Base-by-base conservation (phyloP, 2,797 vertebrate species). In the Anabas testudineus region DNA sequence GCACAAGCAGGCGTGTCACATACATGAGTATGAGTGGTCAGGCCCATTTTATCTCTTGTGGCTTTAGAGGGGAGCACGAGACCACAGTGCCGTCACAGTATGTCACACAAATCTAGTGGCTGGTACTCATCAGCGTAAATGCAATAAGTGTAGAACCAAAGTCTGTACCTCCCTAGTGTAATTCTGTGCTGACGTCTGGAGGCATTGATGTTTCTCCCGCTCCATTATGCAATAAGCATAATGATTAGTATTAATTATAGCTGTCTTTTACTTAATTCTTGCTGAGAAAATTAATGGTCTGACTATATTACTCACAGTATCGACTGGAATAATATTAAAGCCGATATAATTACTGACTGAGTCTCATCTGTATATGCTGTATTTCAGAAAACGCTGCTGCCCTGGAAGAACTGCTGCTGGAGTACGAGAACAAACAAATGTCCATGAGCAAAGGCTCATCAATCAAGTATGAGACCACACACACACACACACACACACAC, bases 381-480 rank as follows among this genome's bases (percentile, higher is more conserved):
- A 32, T 74, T 84, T 63, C 46, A 99, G 97, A 99, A 93, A 99
- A 99, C 0, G 96, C 97, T 0, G 95, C 95, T 2, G 97, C 97
- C 0, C 86, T 99, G 87, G 97, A 99, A 85, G 96, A 99, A 86
- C 91, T 99, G 82, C 92, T 99, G 85, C 94, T 95, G 83, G 97
- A 99, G 42, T 96, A 98, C 22, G 96, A 96, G 63, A 92, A 89
- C 87, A 97, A 94, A 43, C 95, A 97, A 89, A 90, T 89, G 78
- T 70, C 90, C 42, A 70, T 74, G 0, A 91, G 72, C 85, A 95
- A 92, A 77, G 80, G 88, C 81, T 93, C 95, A 0, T 84, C 90
- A 22, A 93, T 95, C 86, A 97, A 95, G 97, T 98, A 94, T 83
- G 95, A 67, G 6, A 62, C 48, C n/a, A 41, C 42, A 56, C 5